Percentiles rank a stretch among this genome's conserved stretches.
Evolutionary conservation across 2,797 vertebrate species (phyloP).

Genomic region (Dryobates pubescens): DNA sequence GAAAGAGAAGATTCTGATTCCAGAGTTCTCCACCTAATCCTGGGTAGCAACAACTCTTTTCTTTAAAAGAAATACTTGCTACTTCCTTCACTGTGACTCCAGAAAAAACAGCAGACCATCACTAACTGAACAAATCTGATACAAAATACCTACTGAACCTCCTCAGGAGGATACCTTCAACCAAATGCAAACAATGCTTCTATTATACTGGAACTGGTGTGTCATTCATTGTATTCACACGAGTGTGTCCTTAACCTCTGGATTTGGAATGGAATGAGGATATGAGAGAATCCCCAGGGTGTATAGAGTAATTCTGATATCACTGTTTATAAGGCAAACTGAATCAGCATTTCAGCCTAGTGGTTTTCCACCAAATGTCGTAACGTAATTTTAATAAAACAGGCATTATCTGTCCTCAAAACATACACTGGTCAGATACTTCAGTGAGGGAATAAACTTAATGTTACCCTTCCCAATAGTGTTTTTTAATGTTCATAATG

Average conservation of each 20-base stretch:
- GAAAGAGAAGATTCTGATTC: neutral
- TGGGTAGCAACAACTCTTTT: neutral
- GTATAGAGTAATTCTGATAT: neutral
- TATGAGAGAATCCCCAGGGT: neutral
- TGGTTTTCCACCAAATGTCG: neutral
- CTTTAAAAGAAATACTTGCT: neutral
- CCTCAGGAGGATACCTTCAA: neutral
- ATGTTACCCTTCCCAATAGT: accelerated
- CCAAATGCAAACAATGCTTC: neutral
- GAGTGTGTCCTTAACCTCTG: neutral
- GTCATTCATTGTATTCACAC: slow-evolving; percentile 16
- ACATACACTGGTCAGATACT: neutral
- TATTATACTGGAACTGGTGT: slow-evolving; percentile 20
- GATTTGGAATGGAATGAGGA: slow-evolving; percentile 1
- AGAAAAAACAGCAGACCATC: neutral
- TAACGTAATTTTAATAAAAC: neutral
- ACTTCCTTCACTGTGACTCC: neutral
- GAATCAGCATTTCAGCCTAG: neutral
- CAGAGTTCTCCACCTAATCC: neutral
- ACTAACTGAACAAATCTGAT: neutral
- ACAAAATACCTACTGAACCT: neutral
- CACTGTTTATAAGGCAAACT: neutral
- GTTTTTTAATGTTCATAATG: neutral
- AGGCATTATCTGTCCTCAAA: neutral
- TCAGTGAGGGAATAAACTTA: neutral